These are phyloP conservation scores for Capreolus pygargus DNA, from an alignment of 2,113 vertebrate species.

Conservation along the genomic window DNA sequence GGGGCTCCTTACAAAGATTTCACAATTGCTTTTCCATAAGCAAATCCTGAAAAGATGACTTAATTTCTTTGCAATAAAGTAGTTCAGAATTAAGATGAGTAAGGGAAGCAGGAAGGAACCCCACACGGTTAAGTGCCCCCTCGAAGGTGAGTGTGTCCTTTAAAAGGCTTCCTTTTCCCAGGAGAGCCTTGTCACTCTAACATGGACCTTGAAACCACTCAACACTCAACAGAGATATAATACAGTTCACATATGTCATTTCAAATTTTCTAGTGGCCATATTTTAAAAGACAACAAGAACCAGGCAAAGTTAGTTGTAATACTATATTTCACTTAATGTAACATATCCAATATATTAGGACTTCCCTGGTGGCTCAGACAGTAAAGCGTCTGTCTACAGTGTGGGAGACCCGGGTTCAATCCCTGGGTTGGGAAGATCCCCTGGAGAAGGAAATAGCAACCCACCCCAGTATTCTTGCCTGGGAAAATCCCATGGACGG, in stretches of 20 bases:
- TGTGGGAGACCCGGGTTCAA: rapidly evolving
- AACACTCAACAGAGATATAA: not conserved
- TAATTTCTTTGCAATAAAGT: too few relatives aligned
- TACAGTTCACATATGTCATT: not conserved
- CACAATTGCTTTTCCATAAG: not conserved
- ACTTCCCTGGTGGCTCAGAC: not conserved
- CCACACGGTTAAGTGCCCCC: not conserved
- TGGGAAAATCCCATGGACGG: not conserved
- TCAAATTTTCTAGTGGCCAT: not conserved
- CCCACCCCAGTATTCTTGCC: not conserved
- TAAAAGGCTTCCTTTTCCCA: not conserved
- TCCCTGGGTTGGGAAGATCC: not conserved
- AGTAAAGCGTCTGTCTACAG: rapidly evolving
- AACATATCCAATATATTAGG: not conserved
- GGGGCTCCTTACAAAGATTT: not conserved
- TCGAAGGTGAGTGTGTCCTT: not conserved
- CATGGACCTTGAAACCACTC: not conserved
- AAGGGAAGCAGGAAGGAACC: not conserved
- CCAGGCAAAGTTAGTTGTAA: not conserved
- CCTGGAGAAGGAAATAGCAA: not conserved
- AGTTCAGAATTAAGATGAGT: not conserved
- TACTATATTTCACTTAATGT: not conserved
- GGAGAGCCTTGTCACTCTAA: not conserved
- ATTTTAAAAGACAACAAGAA: not conserved
- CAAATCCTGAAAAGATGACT: not conserved